Evolutionary conservation across 2,113 vertebrate species (phyloP).

Genomic region (Chinchilla lanigera): DNA sequence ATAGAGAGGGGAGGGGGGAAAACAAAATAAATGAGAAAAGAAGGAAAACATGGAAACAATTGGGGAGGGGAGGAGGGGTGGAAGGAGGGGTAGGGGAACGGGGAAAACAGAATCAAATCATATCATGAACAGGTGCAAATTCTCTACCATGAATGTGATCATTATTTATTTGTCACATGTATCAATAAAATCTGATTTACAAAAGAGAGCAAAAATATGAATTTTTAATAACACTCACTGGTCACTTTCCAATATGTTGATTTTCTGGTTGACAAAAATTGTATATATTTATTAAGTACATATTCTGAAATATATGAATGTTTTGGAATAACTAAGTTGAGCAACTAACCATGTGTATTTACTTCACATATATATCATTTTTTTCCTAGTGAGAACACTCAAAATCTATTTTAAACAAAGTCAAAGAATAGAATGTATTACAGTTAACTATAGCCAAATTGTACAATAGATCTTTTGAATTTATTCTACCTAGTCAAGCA

Average conservation of each 20-base stretch:
- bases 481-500: background rate
- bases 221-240: background rate
- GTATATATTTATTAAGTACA: background rate
- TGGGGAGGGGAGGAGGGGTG: too few relatives aligned
- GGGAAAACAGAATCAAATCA: background rate
- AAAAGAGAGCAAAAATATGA: background rate
- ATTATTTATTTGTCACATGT: background rate
- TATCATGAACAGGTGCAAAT: background rate
- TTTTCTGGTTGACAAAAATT: background rate
- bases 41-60: background rate
- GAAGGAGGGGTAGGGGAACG: accelerated
- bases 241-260: background rate
- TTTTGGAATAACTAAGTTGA: background rate
- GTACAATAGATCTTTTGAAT: background rate
- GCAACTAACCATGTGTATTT: background rate
- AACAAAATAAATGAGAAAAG: background rate
- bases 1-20: background rate
- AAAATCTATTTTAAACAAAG: background rate
- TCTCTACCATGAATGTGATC: background rate
- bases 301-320: background rate
- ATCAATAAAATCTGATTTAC: background rate
- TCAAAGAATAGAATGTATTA: background rate
- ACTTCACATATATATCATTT: background rate
- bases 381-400: background rate
- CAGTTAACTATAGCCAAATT: background rate